phyloP scores from a whole-genome alignment of 2,888 invertebrate species.

The Nymphalis urticae region DNA sequence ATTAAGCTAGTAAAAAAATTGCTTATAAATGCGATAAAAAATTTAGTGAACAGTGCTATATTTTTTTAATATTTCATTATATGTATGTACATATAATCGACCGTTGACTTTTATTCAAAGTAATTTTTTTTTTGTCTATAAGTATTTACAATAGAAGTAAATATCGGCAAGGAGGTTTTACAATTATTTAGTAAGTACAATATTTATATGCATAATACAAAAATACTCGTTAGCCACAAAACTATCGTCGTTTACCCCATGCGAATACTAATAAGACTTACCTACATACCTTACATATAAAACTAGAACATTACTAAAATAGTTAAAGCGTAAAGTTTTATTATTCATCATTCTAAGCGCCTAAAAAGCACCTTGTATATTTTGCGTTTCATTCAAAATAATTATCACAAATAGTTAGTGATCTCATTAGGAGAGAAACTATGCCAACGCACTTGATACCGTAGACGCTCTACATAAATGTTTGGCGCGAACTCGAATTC shows the following conservation, averaged over 20 bases:
- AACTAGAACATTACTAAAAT: background rate
- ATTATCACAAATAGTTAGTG: slow-evolving; percentile 18
- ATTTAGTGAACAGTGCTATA: background rate
- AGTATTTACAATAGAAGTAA: too few relatives aligned
- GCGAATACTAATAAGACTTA: background rate
- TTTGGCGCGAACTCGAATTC: slow-evolving; percentile 32
- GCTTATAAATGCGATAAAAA: background rate
- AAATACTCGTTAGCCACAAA: too few relatives aligned
- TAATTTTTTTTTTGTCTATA: background rate
- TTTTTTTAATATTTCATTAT: background rate
- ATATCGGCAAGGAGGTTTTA: too few relatives aligned
- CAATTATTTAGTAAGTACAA: too few relatives aligned
- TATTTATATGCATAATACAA: too few relatives aligned
- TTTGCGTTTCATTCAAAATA: slow-evolving; percentile 24
- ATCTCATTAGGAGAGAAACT: slow-evolving; percentile 23
- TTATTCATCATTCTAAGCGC: background rate
- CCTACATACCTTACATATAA: background rate
- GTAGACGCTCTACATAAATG: slow-evolving; percentile 27
- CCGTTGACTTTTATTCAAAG: background rate
- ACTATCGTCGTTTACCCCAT: background rate
- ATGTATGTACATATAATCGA: too few relatives aligned
- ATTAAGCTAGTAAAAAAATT: background rate
- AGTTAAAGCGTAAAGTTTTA: background rate
- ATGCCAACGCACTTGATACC: slow-evolving; percentile 21
- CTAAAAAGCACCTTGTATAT: slow-evolving; percentile 3